Evolutionary conservation across 2,888 invertebrate species (phyloP).

Genomic region (Erebia epiphron): DNA sequence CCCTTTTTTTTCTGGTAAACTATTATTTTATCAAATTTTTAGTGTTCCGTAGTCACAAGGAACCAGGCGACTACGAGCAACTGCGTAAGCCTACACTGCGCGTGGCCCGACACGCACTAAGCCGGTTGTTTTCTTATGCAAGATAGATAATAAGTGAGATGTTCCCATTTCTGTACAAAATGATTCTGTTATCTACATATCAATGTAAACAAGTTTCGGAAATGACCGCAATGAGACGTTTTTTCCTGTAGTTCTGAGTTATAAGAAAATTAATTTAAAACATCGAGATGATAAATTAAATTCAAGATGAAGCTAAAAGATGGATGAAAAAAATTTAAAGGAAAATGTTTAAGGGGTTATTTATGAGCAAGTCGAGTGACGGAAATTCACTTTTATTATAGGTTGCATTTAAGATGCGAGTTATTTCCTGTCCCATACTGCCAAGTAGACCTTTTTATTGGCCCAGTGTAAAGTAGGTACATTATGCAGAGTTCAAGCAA

Average conservation of each 20-base stretch:
- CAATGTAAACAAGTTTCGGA: too few relatives aligned
- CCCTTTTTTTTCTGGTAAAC: too few relatives aligned
- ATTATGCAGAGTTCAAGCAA: constrained; percentile 56
- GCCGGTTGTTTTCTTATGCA: too few relatives aligned
- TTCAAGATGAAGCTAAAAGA: neutral
- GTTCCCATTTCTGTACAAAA: too few relatives aligned
- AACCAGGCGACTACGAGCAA: too few relatives aligned
- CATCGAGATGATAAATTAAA: neutral
- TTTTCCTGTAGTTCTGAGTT: neutral
- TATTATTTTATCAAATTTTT: too few relatives aligned
- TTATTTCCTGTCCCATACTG: constrained; percentile 53
- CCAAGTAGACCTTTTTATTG: constrained; percentile 39
- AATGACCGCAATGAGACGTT: neutral
- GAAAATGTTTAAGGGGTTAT: neutral
- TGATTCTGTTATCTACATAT: too few relatives aligned
- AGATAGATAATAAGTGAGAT: too few relatives aligned
- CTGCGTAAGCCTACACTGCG: too few relatives aligned
- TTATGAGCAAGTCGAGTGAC: neutral
- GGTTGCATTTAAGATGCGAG: constrained; percentile 47
- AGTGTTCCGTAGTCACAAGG: too few relatives aligned
- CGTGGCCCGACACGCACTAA: too few relatives aligned
- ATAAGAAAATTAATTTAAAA: too few relatives aligned
- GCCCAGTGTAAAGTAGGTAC: constrained; percentile 31
- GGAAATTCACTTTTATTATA: constrained; percentile 32
- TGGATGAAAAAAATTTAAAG: neutral